These are phyloP conservation scores for Rhagonycha lutea DNA, from an alignment of 2,888 invertebrate species.

Conservation along the genomic window DNA sequence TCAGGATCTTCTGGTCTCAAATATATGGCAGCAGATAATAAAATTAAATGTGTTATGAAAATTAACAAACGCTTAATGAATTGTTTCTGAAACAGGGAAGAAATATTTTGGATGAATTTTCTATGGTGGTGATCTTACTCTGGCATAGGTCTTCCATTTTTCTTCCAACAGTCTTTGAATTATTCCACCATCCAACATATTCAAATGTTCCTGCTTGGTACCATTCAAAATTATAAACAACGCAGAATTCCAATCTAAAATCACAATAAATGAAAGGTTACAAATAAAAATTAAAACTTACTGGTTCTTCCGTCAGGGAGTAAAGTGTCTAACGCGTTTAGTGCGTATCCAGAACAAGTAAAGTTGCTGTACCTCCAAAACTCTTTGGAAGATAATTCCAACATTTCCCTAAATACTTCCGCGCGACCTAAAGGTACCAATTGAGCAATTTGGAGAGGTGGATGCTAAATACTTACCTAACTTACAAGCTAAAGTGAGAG, in stretches of 20 bases:
- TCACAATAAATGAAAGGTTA: not conserved
- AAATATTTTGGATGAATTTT: not conserved
- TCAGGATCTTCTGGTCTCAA: slow-evolving; percentile 75
- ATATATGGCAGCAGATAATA: slow-evolving; percentile 90
- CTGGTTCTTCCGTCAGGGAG: slow-evolving; percentile 94
- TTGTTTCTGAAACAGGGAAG: slow-evolving; percentile 69
- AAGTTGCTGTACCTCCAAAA: slow-evolving; percentile 99
- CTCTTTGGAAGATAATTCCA: slow-evolving; percentile 92
- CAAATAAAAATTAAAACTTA: slow-evolving; percentile 57
- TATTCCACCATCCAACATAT: slow-evolving; percentile 98
- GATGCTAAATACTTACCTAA: slow-evolving; percentile 59
- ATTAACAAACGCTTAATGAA: slow-evolving; percentile 90
- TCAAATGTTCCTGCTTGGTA: slow-evolving; percentile 95
- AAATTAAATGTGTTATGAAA: slow-evolving; percentile 82
- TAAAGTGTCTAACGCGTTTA: slow-evolving; percentile 94
- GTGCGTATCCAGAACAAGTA: slow-evolving; percentile 95
- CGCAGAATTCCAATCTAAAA: slow-evolving; percentile 95
- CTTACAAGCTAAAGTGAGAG: slow-evolving; percentile 94
- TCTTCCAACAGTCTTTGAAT: slow-evolving; percentile 96
- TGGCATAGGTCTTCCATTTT: slow-evolving; percentile 99
- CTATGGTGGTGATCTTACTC: slow-evolving; percentile 61
- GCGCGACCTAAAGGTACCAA: slow-evolving; percentile 66
- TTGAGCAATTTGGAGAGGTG: not conserved
- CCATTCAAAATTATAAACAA: slow-evolving; percentile 97
- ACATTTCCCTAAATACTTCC: slow-evolving; percentile 96